Conservation (phyloP, 2,797 vertebrate species). For the Caiman crocodilus region DNA sequence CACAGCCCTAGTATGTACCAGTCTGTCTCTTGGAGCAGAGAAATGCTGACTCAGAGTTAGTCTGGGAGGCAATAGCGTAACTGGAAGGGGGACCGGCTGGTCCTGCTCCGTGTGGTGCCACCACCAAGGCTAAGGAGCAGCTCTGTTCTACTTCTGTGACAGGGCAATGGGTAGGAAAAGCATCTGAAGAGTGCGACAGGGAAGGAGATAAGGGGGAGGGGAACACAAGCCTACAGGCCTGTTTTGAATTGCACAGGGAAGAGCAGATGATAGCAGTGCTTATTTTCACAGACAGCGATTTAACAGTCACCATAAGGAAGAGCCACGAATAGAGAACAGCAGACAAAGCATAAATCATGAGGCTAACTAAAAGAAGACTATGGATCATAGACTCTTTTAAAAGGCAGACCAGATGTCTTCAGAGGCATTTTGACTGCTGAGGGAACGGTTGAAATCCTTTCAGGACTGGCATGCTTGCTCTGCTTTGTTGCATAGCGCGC, state of each 20-base stretch:
- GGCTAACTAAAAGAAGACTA: not conserved
- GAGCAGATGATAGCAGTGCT: slow-evolving; percentile 5
- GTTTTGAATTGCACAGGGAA: not conserved
- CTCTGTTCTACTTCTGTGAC: too few species aligned
- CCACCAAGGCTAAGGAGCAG: too few species aligned
- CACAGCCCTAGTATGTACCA: too few species aligned
- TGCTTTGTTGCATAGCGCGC: not conserved
- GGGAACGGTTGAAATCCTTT: not conserved
- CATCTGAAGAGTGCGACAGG: not conserved
- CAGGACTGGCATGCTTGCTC: not conserved
- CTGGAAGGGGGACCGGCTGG: too few species aligned
- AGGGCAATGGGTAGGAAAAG: not conserved
- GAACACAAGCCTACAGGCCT: not conserved
- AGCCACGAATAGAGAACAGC: slow-evolving; percentile 10
- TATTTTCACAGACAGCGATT: slow-evolving; percentile 40
- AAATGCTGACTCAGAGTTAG: too few species aligned
- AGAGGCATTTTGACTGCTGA: not conserved
- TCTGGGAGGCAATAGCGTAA: too few species aligned
- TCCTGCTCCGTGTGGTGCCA: too few species aligned
- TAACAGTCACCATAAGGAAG: slow-evolving; percentile 24
- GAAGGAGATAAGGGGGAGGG: not conserved
- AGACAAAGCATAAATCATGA: slow-evolving; percentile 35
- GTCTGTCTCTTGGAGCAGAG: too few species aligned
- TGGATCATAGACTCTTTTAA: slow-evolving; percentile 43
- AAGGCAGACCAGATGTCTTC: slow-evolving; percentile 66